Conservation (phyloP, 2,113 vertebrate genomes). For the Cyanoramphus novaezelandiae region DNA sequence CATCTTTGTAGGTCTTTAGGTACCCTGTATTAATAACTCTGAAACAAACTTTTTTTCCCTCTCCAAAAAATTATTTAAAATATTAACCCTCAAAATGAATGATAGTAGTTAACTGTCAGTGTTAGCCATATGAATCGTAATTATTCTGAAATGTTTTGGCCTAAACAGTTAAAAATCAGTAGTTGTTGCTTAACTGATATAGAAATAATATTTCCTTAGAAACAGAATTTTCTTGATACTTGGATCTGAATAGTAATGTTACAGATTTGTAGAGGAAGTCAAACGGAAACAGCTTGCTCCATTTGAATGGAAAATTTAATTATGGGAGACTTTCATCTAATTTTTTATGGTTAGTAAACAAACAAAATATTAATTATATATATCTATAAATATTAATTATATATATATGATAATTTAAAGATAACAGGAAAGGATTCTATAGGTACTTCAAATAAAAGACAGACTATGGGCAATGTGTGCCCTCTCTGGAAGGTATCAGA, state of each 20-base stretch:
- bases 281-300: neutral
- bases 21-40: neutral
- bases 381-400: too few relatives aligned
- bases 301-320: neutral
- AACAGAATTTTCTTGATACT: neutral
- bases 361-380: neutral
- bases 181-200: neutral
- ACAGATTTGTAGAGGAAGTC: neutral
- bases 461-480: too few relatives aligned
- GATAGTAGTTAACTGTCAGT: neutral
- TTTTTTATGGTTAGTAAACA: neutral
- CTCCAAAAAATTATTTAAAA: neutral
- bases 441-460: too few relatives aligned
- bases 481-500: too few relatives aligned
- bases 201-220: neutral
- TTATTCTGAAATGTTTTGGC: neutral
- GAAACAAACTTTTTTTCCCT: neutral
- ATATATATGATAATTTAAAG: too few relatives aligned
- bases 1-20: neutral
- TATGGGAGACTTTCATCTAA: neutral
- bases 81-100: neutral
- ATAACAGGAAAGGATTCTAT: too few relatives aligned
- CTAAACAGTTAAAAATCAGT: neutral
- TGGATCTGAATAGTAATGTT: neutral
- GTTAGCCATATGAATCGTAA: neutral